These are phyloP conservation scores for Pantelozetes paolii DNA, from an alignment of 2,888 invertebrate species.

Conservation along the genomic window DNA sequence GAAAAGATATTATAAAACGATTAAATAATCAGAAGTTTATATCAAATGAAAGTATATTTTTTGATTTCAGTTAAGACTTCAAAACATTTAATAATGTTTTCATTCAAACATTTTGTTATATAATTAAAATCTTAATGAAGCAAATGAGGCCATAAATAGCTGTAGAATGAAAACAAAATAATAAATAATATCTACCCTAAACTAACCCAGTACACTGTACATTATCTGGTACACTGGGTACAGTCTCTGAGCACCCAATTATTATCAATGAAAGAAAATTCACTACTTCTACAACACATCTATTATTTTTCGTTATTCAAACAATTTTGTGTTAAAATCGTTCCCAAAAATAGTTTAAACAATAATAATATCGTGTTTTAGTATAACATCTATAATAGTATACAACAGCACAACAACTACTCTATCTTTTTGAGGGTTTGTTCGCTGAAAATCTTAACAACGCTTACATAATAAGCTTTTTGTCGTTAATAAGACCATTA, in stretches of 20 bases:
- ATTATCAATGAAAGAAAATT: neutral
- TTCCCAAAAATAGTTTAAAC: neutral
- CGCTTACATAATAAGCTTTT: neutral
- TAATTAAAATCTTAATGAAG: neutral
- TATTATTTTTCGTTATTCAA: neutral
- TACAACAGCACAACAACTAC: neutral
- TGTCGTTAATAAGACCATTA: constrained; percentile 9
- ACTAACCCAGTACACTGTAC: too few species aligned
- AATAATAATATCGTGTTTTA: neutral
- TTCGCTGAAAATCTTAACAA: neutral
- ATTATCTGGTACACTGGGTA: too few species aligned
- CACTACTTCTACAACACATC: neutral
- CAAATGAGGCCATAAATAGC: neutral
- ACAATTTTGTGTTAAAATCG: neutral
- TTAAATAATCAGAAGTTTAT: neutral
- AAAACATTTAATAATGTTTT: neutral
- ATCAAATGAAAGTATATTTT: neutral
- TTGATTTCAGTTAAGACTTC: neutral
- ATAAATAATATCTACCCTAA: too few species aligned
- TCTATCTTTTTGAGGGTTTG: neutral
- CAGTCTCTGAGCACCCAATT: neutral
- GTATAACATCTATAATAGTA: neutral
- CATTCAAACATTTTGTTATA: neutral
- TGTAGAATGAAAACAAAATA: neutral
- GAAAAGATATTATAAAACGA: neutral